Base-by-base conservation (phyloP, 2,113 vertebrate species). In the Lepisosteus oculatus region DNA sequence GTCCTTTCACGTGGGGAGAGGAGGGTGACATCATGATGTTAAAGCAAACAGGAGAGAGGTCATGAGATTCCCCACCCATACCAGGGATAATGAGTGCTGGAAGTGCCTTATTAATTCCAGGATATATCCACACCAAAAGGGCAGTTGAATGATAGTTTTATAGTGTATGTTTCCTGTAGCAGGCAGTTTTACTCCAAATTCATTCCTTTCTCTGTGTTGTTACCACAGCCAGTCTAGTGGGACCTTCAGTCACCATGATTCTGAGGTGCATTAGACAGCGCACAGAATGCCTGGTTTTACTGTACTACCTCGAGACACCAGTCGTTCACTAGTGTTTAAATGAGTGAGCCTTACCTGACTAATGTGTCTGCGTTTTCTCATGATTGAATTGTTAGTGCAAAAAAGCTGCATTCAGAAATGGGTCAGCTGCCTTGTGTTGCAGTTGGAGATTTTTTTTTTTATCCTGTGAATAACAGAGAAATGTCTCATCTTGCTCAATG, bases 71-170 rank as follows among this genome's bases (percentile, higher is more conserved):
- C 56, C 8, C 51, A 17, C 43, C 43, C 7, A 69, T 57, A 29
- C 43, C 12, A 65, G 9, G 3, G 8, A 4, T 2, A 45, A 13
- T 5, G 14, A 43, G 13, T 56, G 13, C 42, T 41, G 63, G 61
- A 59, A 66, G 68, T 43, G 7, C 56, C 65, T 68, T 45, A 47
- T 77, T 69, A 66, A 55, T 44, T 70, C 55, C 67, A 77, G 68
- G 55, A 70, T 68, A 5, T 3, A 4, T 54, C 68, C 14, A 7
- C 15, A 6, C n/a, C 51, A 29, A 65, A 57, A 45, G 47, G 67
- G 51, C 47, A 29, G 4, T 54, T 11, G 47, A 51, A 11, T 63
- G 55, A n/a, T 12, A 67, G n/a, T 8, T 69, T 67, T 51, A 44
- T 43, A 45, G n/a, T 61, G 63, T 15, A 4, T 63, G 51, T 67